Base-by-base conservation (phyloP, 1,140 invertebrate genomes). In the Sycophila sp. region DNA sequence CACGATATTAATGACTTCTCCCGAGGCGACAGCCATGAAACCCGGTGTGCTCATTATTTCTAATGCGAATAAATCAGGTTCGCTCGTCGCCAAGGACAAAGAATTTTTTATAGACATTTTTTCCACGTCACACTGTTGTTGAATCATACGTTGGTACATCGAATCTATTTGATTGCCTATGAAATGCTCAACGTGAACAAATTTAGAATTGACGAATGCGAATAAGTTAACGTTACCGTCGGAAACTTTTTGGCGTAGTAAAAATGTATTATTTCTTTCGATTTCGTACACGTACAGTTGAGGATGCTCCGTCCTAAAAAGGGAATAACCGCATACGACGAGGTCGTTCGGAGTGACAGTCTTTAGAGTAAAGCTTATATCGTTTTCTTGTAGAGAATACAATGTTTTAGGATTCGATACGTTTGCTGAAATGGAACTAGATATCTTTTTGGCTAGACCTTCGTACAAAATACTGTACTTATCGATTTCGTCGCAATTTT, bases 161-260 rank as follows among this genome's bases (percentile, higher is more conserved):
- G 24, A n/a, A 0, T 32, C 51, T 6, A 73, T 28, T 49, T 73
- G 69, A 1, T 3, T 36, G 26, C 65, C n/a, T 0, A 69, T 62
- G 15, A 71, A 71, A 22, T 53, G 59, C 30, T 75, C 62, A 1
- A 72, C 49, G 17, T 66, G 73, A 11, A 74, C 51, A 30, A 75
- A 72, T 51, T 75, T 73, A 0, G 69, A 71, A 26, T 75, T 73
- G 1, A 73, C 69, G 45, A 74, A 78, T 0, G 65, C 36, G 28
- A 78, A 74, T 2, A 78, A 42, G 28, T 76, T 71, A 1, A 78
- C 19, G 45, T 76, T 76, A 13, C n/a, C n/a, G n/a, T n/a, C n/a
- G n/a, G 1, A 7, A 1, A 51, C 11, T 8, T 24, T 51, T 15
- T 51, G 24, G 0, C n/a, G n/a, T 13, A 0, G 24, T 24, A 51